Base-by-base conservation (phyloP, 2,797 vertebrate species). In the Notolabrus celidotus region DNA sequence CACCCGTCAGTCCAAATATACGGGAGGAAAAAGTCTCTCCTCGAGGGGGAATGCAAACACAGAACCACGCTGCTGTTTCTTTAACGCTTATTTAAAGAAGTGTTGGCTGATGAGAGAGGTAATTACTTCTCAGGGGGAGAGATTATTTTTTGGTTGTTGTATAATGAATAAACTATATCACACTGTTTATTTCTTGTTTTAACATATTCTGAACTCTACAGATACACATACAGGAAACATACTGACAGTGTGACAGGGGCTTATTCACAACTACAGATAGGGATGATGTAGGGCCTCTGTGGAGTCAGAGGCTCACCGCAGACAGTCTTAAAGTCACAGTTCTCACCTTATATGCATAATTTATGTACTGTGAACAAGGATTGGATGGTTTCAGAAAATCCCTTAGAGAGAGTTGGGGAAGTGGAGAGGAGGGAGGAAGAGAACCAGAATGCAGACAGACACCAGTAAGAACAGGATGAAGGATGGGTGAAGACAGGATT, bases 91-190 rank as follows among this genome's bases (percentile, higher is more conserved):
- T 41, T 43, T 67, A 8, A 68, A 50, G 50, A 68, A 50, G 50
- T 70, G 54, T 69, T 67, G 69, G 67, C 64, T 73, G 38, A 77
- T 56, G 39, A 76, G 29, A 41, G 57, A 8, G 15, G 39, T 74
- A 73, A 77, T 77, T 75, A 62, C 50, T 66, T 69, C 38, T 75
- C 22, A 12, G 6, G 60, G 52, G 60, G 15, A 23, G 27, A 31
- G 55, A 64, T 60, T 27, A 62, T 65, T 77, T 72, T 63, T 25
- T 61, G 50, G 53, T 69, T 52, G 54, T 67, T n/a, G 51, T 36
- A 29, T 49, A 19, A 22, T 27, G 34, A 45, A 58, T n/a, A 60
- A 61, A 10, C 23, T 29, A 27, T 6, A 64, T 34, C 6, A 3
- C 33, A 10, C 36, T 73, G 39, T 61, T 17, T 45, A 34, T 49